Percentiles rank a stretch among this genome's conserved stretches.
phyloP scores from a whole-genome alignment of 2,113 vertebrate genomes.

The Proteles cristata region DNA sequence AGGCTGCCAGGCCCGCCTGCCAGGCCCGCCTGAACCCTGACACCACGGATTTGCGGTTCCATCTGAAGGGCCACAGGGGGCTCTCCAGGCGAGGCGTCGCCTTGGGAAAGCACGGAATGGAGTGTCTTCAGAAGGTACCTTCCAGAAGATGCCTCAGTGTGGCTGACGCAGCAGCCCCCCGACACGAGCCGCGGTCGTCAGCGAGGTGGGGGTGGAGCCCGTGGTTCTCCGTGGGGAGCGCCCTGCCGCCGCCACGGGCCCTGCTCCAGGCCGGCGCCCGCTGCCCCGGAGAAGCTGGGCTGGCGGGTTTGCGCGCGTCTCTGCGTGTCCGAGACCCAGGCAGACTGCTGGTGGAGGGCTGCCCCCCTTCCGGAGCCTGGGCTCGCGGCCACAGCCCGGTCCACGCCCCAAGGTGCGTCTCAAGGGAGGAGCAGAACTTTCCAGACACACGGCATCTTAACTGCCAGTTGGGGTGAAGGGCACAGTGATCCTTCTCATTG shows the following conservation, averaged over 20 bases:
- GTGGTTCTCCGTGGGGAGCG: fast-evolving
- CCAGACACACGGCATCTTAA: fast-evolving
- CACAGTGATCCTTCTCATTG: fast-evolving
- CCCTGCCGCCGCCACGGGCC: fast-evolving
- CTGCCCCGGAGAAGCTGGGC: too few relatives aligned
- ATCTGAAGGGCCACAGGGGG: background rate
- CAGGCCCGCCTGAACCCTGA: background rate
- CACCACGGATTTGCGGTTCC: fast-evolving
- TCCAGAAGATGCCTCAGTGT: background rate
- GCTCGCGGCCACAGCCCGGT: background rate
- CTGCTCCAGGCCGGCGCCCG: background rate
- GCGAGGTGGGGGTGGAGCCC: fast-evolving
- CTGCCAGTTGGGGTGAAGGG: fast-evolving
- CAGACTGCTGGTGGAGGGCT: background rate
- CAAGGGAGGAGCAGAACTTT: fast-evolving
- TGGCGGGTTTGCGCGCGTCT: fast-evolving
- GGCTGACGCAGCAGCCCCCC: fast-evolving
- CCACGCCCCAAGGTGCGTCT: fast-evolving
- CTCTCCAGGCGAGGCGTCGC: fast-evolving
- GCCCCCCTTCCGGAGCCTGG: background rate
- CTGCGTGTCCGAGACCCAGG: background rate
- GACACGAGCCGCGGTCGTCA: fast-evolving
- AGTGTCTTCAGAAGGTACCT: too few relatives aligned
- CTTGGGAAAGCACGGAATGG: background rate
- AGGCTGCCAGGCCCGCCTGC: background rate